phyloP scores from a whole-genome alignment of 2,113 vertebrate species.

The Misgurnus mizolepis region DNA sequence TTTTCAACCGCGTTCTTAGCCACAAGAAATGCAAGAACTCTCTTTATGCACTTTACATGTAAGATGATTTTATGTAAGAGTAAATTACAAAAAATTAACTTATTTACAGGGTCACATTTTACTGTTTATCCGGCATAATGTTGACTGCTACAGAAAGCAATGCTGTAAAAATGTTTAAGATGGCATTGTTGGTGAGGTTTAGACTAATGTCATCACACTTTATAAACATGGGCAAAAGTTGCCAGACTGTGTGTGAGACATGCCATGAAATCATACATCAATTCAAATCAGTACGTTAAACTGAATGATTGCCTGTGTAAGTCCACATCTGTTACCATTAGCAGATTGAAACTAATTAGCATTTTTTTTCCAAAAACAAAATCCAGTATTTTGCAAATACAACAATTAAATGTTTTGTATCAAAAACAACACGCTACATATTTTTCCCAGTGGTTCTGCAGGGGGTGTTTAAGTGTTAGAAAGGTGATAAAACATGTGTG shows the following conservation, averaged over 20 bases:
- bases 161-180: too few relatives aligned
- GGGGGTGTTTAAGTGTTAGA: conserved; percentile 26
- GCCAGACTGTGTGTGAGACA: not conserved
- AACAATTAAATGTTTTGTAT: conserved; percentile 1
- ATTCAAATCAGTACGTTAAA: not conserved
- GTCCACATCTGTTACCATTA: not conserved
- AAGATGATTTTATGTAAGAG: too few relatives aligned
- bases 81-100: too few relatives aligned
- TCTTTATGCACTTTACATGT: too few relatives aligned
- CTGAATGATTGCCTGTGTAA: not conserved
- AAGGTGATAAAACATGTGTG: conserved; percentile 33
- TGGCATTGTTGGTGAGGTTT: conserved; percentile 81
- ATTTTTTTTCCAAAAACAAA: not conserved
- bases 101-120: too few relatives aligned
- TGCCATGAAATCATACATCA: not conserved
- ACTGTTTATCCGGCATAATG: too few relatives aligned
- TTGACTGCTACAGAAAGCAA: too few relatives aligned
- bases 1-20: conserved; percentile 60
- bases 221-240: not conserved
- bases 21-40: too few relatives aligned
- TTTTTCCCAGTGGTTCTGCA: conserved; percentile 21
- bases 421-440: not conserved
- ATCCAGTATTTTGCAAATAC: not conserved
- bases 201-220: conserved; percentile 90
- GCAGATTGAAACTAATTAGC: not conserved